Conservation (phyloP, 2,113 vertebrate genomes). For the Festucalex cinctus region DNA sequence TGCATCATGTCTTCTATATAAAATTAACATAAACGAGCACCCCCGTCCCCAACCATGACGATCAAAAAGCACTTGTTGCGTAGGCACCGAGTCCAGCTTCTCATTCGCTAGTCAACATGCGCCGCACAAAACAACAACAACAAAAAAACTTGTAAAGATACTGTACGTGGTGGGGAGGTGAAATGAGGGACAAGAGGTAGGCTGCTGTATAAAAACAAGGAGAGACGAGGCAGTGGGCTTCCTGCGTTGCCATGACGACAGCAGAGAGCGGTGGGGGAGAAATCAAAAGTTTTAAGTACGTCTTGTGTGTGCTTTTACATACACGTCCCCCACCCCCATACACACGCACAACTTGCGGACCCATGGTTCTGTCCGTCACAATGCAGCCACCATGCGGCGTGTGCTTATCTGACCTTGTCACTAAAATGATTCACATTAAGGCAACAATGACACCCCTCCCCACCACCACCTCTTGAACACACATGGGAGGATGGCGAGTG, state of each 20-base stretch:
- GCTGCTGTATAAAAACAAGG: slow-evolving; percentile 46
- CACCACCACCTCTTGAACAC: no score
- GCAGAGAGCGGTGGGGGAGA: background rate
- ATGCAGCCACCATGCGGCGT: slow-evolving; percentile 36
- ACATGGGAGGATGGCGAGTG: slow-evolving; percentile 49
- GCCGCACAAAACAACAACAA: slow-evolving; percentile 31
- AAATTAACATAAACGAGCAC: background rate
- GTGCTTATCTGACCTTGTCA: slow-evolving; percentile 21
- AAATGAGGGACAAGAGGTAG: slow-evolving; percentile 56
- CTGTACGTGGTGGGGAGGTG: background rate
- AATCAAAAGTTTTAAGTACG: slow-evolving; percentile 47
- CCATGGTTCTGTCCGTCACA: slow-evolving; percentile 42
- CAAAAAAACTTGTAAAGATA: slow-evolving; percentile 40
- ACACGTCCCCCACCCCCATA: background rate
- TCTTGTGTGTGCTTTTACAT: slow-evolving; percentile 55
- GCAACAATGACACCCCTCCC: slow-evolving; percentile 40
- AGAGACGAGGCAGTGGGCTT: slow-evolving; percentile 63
- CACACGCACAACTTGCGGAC: background rate
- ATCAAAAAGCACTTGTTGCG: background rate
- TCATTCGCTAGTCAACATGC: slow-evolving; percentile 52
- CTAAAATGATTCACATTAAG: slow-evolving; percentile 53
- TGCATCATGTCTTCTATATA: background rate
- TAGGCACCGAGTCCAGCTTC: slow-evolving; percentile 56
- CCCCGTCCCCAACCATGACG: background rate
- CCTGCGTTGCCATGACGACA: slow-evolving; percentile 27